Conservation (phyloP, 2,113 vertebrate genomes). For the Motacilla tschutschensis region DNA sequence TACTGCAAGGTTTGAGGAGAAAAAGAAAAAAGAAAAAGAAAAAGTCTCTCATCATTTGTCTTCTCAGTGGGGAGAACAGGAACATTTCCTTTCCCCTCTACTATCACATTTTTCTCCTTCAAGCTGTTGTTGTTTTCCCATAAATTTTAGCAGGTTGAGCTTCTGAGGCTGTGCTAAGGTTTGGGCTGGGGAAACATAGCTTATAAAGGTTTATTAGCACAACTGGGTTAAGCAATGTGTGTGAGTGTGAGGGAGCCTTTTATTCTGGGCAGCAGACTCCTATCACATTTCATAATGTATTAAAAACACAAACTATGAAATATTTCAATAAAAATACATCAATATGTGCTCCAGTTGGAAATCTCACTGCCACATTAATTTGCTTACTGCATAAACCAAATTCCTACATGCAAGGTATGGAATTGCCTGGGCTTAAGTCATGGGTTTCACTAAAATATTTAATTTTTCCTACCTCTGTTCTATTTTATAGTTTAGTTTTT, state of each 20-base stretch:
- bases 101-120: slow-evolving; percentile 48
- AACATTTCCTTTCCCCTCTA: not conserved
- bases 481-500: not conserved
- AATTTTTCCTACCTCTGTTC: not conserved
- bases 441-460: slow-evolving; percentile 20
- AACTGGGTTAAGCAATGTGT: slow-evolving; percentile 61
- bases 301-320: slow-evolving; percentile 52
- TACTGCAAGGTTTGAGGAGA: not conserved
- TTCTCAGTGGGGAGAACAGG: slow-evolving; percentile 12
- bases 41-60: slow-evolving; percentile 25
- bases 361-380: slow-evolving; percentile 54
- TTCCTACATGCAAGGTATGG: not conserved
- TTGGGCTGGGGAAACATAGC: slow-evolving; percentile 45
- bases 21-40: not conserved
- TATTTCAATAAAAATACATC: slow-evolving; percentile 60
- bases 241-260: slow-evolving; percentile 44
- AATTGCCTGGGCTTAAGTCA: slow-evolving; percentile 42
- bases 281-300: slow-evolving; percentile 49
- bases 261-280: slow-evolving; percentile 35
- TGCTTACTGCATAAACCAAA: slow-evolving; percentile 52
- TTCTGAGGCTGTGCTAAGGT: slow-evolving; percentile 45
- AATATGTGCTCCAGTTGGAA: slow-evolving; percentile 55
- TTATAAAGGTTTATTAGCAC: slow-evolving; percentile 69
- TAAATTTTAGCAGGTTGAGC: slow-evolving; percentile 64
- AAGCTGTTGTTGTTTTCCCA: slow-evolving; percentile 44